Percentiles rank a stretch among this genome's conserved stretches.
Conservation (phyloP, 2,888 invertebrate genomes). For the Atherix ibis region DNA sequence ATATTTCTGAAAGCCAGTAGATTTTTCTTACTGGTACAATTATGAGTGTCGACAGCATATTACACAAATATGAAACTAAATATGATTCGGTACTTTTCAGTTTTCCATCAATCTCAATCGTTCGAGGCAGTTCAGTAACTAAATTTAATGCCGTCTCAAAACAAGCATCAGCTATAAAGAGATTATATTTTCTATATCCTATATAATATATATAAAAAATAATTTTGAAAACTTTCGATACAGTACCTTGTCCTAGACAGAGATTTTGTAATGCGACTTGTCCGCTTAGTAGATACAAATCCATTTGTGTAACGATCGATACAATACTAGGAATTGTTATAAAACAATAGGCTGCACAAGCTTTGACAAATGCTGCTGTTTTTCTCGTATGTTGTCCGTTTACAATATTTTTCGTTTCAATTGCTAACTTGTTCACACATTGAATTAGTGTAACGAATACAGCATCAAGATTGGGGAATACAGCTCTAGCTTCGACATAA, state of each 20-base stretch:
- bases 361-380: constrained; percentile 74
- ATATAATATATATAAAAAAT: too few relatives aligned
- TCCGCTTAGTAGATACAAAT: constrained; percentile 73
- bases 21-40: constrained; percentile 50
- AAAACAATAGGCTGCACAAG: constrained; percentile 89
- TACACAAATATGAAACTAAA: constrained; percentile 52
- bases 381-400: constrained; percentile 61
- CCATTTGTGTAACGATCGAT: constrained; percentile 60
- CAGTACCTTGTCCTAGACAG: constrained; percentile 74
- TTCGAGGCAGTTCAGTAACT: constrained; percentile 59
- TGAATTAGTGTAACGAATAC: constrained; percentile 76
- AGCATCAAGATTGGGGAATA: constrained; percentile 79
- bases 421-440: constrained; percentile 68
- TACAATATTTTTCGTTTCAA: constrained; percentile 49
- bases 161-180: constrained; percentile 67
- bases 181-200: too few relatives aligned
- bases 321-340: constrained; percentile 93
- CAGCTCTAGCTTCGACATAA: constrained; percentile 81
- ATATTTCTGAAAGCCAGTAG: neutral
- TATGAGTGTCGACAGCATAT: constrained; percentile 67
- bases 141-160: constrained; percentile 75
- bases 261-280: constrained; percentile 79
- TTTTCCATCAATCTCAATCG: constrained; percentile 59
- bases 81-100: constrained; percentile 55
- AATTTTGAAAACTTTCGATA: neutral